Base-by-base conservation (phyloP, 2,797 vertebrate species). In the Rhadinocentrus ornatus region DNA sequence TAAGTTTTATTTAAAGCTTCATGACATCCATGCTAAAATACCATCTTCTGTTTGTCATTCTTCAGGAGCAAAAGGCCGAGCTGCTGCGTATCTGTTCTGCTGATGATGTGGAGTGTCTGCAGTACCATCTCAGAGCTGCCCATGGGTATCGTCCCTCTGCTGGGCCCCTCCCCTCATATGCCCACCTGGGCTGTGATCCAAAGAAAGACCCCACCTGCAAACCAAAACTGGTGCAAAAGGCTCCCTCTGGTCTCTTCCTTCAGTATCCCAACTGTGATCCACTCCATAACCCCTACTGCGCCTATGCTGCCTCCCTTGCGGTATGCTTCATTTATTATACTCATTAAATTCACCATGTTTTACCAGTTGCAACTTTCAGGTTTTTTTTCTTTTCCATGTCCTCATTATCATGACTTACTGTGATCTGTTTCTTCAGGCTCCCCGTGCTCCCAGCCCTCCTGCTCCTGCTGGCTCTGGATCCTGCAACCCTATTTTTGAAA, bases 111-210 rank as follows among this genome's bases (percentile, higher is more conserved):
- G 95, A 95, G 82, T 95, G 95, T 76, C 81, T 95, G 53, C 95
- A 95, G 89, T 95, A 94, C 78, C 95, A 95, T 73, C 80, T 95
- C 63, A 94, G 88, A 55, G 95, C 94, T 0, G 93, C 95, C 46
- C 82, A 89, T 3, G 95, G 95, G 29, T 65, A 94, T 71, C 48
- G 53, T 1, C 84, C 93, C 0, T 77, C 93, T 0, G 81, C 87
- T 0, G 91, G 86, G 11, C 26, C 86, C 1, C 65, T 80, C 16
- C 94, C 94, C 1, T 94, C 94, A 20, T 94, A 95, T 1, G 89
- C 92, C 24, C 92, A 95, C 81, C 91, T 95, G 0, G 93, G 93
- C 78, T 95, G 93, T 32, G 91, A 95, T 82, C 92, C 94, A 29
- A 91, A 91, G 78, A 93, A 82, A 53, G 91, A 95, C 75, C 93